Conservation (phyloP, 2,113 vertebrate genomes). For the Aldabrachelys gigantea region DNA sequence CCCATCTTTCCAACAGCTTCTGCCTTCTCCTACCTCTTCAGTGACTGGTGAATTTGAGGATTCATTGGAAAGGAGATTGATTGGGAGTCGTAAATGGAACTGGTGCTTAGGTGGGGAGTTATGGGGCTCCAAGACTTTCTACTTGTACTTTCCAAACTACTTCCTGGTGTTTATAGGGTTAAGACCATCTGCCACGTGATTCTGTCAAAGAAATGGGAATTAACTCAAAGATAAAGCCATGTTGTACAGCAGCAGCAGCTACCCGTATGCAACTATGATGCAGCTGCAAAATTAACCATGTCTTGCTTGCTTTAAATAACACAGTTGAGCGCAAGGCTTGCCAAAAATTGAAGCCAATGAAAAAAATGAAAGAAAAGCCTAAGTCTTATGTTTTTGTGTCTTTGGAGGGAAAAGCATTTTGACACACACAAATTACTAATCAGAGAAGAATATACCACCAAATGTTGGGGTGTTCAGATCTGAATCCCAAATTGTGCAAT, state of each 20-base stretch:
- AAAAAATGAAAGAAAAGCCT: rapidly evolving
- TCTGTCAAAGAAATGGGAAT: not conserved
- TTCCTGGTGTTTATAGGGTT: not conserved
- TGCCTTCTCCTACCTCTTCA: not conserved
- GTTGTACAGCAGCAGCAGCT: not conserved
- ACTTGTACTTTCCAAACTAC: not conserved
- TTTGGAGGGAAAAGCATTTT: too few species aligned
- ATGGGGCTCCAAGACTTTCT: not conserved
- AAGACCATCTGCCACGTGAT: rapidly evolving
- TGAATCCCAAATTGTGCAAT: not conserved
- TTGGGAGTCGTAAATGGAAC: not conserved
- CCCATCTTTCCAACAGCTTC: not conserved
- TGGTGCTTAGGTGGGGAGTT: not conserved
- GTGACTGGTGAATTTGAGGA: not conserved
- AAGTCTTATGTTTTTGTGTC: not conserved
- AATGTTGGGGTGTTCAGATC: not conserved
- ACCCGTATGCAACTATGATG: not conserved
- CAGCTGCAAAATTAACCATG: not conserved
- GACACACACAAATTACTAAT: not conserved
- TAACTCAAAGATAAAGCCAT: not conserved
- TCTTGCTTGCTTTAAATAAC: not conserved
- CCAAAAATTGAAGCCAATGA: not conserved
- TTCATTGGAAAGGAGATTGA: not conserved
- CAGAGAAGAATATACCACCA: not conserved
- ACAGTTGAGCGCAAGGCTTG: not conserved